These are phyloP conservation scores for Rhinolophus ferrumequinum DNA, from an alignment of 2,113 vertebrate genomes.

Conservation along the genomic window DNA sequence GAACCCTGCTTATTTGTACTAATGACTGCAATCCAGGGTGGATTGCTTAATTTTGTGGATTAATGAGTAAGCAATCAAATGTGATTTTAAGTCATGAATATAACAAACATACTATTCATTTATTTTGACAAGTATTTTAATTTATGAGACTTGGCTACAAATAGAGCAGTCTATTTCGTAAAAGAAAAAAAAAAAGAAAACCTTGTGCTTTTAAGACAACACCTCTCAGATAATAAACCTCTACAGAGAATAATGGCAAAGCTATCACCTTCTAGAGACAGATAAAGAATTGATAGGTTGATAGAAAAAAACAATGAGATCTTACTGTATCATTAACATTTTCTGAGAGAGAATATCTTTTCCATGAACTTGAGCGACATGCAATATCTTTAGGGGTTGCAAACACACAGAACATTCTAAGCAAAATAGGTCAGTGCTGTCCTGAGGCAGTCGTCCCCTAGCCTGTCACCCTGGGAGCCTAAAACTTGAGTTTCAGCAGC, in stretches of 20 bases:
- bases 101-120: conserved; percentile 81
- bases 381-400: background rate
- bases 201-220: conserved; percentile 56
- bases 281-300: conserved; percentile 20
- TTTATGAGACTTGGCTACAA: conserved; percentile 78
- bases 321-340: background rate
- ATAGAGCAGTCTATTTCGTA: conserved; percentile 62
- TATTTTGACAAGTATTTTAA: conserved; percentile 82
- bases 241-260: conserved; percentile 50
- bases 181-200: conserved; percentile 5
- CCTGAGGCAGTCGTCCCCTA: background rate
- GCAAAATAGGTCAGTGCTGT: background rate
- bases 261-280: conserved; percentile 12
- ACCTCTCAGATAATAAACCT: conserved; percentile 64
- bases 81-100: conserved; percentile 81
- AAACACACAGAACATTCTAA: background rate
- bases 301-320: conserved; percentile 12
- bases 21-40: conserved; percentile 73
- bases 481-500: background rate
- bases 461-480: background rate
- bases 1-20: conserved; percentile 68
- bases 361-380: background rate
- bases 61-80: conserved; percentile 81
- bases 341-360: conserved; percentile 7
- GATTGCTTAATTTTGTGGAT: conserved; percentile 77